Base-by-base conservation (phyloP, 2,113 vertebrate genomes). In the Spermophilus dauricus region DNA sequence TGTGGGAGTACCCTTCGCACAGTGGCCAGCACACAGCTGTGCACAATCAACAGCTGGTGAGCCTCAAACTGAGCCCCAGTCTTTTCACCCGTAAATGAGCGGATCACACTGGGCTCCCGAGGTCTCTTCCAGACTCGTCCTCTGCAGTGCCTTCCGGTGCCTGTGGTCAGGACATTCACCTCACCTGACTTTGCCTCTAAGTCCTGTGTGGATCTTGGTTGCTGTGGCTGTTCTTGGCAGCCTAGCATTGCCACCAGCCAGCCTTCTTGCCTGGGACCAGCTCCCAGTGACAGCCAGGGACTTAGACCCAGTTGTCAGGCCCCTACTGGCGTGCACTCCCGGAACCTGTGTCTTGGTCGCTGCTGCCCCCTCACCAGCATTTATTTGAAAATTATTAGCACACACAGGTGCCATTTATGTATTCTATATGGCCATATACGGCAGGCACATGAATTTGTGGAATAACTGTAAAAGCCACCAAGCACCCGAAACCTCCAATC, bases 101-200 rank as follows among this genome's bases (percentile, higher is more conserved):
- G 20, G 26, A 83, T 6, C 0, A 2, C 14, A 0, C 10, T 0
- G 24, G 76, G 37, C 37, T 32, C 48, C 17, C 3, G 42, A 26
- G 34, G 53, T 75, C 39, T 51, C 51, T 83, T 67, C 28, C 13
- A 45, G 7, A 61, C 70, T 30, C 13, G 16, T 58, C 82, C 32
- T 81, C 53, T 51, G 2, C 24, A 65, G 34, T 2, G 34, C 8
- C 53, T 58, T 30, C 34, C 13, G 32, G 51, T 8, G 8, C 22
- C 77, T 2, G 1, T 61, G 48, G 37, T 32, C 70, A 80, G 65
- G 34, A 28, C 8, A 56, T 32, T 11, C 13, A n/a, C 30, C 28
- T 93, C 72, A 77, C 28, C 42, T 70, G 61, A 56, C n/a, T 17
- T 51, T 37, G 37, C 8, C 48, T 34, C 22, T 1, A 69, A 51